Evolutionary conservation across 2,113 vertebrate species (phyloP).

Genomic region (Bombycilla garrulus): DNA sequence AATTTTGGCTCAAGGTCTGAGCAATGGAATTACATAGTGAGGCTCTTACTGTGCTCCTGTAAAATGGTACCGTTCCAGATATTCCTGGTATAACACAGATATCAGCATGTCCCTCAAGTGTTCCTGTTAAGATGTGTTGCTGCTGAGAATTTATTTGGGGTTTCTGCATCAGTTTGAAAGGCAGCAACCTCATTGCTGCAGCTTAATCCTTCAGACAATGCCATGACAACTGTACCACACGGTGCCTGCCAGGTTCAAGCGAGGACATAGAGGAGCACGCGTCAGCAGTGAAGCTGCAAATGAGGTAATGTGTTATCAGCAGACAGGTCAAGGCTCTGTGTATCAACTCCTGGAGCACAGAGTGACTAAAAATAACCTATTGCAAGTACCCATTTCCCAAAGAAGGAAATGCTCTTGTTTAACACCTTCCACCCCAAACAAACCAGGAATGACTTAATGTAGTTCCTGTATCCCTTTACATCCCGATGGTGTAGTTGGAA

Average conservation of each 20-base stretch:
- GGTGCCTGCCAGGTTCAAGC: slow-evolving; percentile 68
- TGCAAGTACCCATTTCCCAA: slow-evolving; percentile 74
- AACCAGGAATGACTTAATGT: neutral
- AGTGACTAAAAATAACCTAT: slow-evolving; percentile 69
- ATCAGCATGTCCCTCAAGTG: accelerated
- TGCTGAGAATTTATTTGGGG: neutral
- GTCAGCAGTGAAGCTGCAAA: slow-evolving; percentile 49
- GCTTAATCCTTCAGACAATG: neutral
- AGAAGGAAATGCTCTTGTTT: slow-evolving; percentile 35
- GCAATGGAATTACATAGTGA: neutral
- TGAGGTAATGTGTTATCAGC: slow-evolving; percentile 73
- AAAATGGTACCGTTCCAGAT: accelerated
- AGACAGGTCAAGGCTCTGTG: slow-evolving; percentile 73
- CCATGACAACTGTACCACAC: neutral
- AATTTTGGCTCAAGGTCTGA: neutral
- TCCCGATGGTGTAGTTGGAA: neutral
- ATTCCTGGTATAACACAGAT: neutral
- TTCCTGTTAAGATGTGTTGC: neutral
- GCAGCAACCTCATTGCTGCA: neutral
- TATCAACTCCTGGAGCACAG: slow-evolving; percentile 44
- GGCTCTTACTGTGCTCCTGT: neutral
- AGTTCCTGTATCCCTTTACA: neutral
- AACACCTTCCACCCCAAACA: slow-evolving; percentile 19
- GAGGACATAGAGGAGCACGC: slow-evolving; percentile 51
- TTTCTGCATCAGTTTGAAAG: neutral